Evolutionary conservation across 2,888 invertebrate species (phyloP).

Genomic region (Cerastis leucographa): DNA sequence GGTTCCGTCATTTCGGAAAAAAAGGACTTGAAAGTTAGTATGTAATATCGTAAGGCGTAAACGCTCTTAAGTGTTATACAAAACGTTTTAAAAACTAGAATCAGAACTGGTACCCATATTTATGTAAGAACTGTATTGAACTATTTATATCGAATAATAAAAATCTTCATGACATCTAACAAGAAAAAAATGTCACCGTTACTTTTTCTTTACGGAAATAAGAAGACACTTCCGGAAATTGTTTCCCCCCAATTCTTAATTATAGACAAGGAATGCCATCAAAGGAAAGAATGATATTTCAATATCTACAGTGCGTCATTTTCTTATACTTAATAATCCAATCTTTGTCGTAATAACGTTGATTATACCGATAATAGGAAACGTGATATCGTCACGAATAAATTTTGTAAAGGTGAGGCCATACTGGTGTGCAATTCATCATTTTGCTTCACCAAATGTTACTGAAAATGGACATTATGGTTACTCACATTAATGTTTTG

Average conservation of each 20-base stretch:
- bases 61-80: too few relatives aligned
- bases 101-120: too few relatives aligned
- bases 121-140: too few relatives aligned
- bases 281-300: background rate
- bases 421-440: too few relatives aligned
- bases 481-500: too few relatives aligned
- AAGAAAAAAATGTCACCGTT: background rate
- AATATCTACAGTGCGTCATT: background rate
- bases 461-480: too few relatives aligned
- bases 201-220: background rate
- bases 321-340: constrained; percentile 33
- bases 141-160: background rate
- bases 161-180: background rate
- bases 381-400: constrained; percentile 41
- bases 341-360: constrained; percentile 43
- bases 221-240: constrained; percentile 1
- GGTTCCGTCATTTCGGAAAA: too few relatives aligned
- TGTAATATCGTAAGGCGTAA: too few relatives aligned
- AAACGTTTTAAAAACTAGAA: too few relatives aligned
- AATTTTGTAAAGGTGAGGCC: background rate
- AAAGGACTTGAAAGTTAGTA: too few relatives aligned
- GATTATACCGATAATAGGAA: constrained; percentile 37
- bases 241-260: background rate
- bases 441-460: too few relatives aligned
- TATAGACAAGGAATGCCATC: constrained; percentile 10